Percentiles rank a stretch among this genome's conserved stretches.
Conservation (phyloP, 2,888 invertebrate genomes). For the Quadriops clusia region DNA sequence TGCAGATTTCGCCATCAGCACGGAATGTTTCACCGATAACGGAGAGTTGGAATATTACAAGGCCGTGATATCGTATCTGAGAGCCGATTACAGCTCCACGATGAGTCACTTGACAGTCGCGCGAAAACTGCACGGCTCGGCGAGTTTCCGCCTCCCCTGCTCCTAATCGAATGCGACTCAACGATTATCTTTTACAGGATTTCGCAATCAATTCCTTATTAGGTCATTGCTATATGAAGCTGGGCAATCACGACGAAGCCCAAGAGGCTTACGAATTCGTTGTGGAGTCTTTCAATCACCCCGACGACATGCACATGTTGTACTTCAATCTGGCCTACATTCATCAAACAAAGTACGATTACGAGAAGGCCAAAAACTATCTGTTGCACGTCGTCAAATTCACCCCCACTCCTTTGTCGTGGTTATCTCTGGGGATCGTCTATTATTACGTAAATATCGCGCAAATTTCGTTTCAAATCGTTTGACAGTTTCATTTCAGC, state of each 20-base stretch:
- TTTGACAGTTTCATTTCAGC: too few species aligned
- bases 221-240: constrained; percentile 27
- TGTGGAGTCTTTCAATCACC: constrained; percentile 25
- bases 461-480: too few species aligned
- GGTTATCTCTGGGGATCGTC: too few species aligned
- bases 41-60: constrained; percentile 29
- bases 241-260: constrained; percentile 22
- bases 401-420: constrained; percentile 30
- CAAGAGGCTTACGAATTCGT: constrained; percentile 25
- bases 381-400: constrained; percentile 28
- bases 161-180: background rate
- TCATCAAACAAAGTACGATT: constrained; percentile 21
- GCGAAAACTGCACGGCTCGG: constrained; percentile 24
- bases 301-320: constrained; percentile 29
- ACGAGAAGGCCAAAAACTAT: constrained; percentile 28
- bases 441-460: constrained; percentile 5
- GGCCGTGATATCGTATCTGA: constrained; percentile 28
- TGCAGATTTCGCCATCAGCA: too few species aligned
- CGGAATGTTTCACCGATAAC: too few species aligned
- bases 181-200: constrained; percentile 21
- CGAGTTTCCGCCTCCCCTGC: constrained; percentile 15
- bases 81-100: constrained; percentile 26
- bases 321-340: constrained; percentile 26
- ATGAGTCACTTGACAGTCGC: constrained; percentile 28
- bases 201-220: constrained; percentile 25